Conservation (phyloP, 2,113 vertebrate genomes). For the Tupaia chinensis region DNA sequence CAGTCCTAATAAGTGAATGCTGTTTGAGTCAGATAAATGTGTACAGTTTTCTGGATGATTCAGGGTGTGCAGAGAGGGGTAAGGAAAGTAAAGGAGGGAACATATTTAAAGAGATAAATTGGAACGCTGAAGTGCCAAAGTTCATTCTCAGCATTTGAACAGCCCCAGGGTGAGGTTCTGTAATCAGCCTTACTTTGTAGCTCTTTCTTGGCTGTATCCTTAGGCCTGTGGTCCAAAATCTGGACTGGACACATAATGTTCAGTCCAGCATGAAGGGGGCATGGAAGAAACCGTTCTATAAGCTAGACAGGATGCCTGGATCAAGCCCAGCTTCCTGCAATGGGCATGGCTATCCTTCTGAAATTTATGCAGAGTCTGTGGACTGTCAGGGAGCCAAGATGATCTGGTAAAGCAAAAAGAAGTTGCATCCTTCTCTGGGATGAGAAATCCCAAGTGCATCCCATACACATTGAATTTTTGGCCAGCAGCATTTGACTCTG, state of each 20-base stretch:
- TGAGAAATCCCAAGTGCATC: rapidly evolving
- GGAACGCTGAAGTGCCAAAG: neutral
- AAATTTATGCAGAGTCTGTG: neutral
- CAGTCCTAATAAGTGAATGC: neutral
- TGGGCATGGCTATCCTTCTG: neutral
- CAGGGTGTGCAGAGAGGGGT: rapidly evolving
- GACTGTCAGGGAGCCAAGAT: neutral
- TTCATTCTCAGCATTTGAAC: neutral
- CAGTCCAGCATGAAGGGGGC: neutral
- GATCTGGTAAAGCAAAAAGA: neutral
- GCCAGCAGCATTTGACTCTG: neutral
- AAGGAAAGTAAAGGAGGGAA: neutral
- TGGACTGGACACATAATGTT: neutral
- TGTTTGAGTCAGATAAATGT: neutral
- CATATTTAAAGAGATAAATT: neutral
- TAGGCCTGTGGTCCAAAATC: neutral
- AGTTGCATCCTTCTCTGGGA: neutral
- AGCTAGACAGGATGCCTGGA: neutral
- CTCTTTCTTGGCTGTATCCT: neutral
- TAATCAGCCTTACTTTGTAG: neutral
- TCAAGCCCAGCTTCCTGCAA: neutral
- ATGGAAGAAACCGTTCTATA: neutral
- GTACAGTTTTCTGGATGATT: neutral
- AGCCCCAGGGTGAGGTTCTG: neutral
- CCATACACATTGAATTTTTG: neutral